Base-by-base conservation (phyloP, 2,113 vertebrate genomes). In the Aptenodytes patagonicus region DNA sequence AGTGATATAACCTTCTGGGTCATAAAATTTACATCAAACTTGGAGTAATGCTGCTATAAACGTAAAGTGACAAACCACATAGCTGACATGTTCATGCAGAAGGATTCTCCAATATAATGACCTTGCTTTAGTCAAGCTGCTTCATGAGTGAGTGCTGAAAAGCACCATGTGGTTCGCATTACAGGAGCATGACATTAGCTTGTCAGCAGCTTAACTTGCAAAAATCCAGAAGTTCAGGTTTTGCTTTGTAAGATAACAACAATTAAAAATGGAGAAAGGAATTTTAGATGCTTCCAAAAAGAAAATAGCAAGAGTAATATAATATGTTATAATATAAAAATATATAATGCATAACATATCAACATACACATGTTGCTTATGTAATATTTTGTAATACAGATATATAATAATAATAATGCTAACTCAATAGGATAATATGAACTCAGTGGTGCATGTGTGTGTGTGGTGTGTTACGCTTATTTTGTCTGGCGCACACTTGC, bases 101-200 rank as follows among this genome's bases (percentile, higher is more conserved):
- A 65, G 11, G 51, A 40, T 77, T 89, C 90, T 89, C 40, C 77
- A 61, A 64, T 80, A 76, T 47, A 54, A 31, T 60, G 71, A 97
- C 96, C 95, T 97, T 97, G 85, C 91, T 95, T 66, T 72, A 89
- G 94, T 95, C 90, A 87, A 95, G 85, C 77, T 93, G 91, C 82
- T 92, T 81, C 5, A 4, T 65, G 76, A 90, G 55, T 19, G 42
- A 82, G 82, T 55, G 60, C 93, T 95, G 80, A 49, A 78, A 95
- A 94, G 79, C 49, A 34, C 65, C 69, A 17, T 55, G 51, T 91
- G 91, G 66, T 58, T 88, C 70, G 79, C 57, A 24, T 38, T 55
- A 49, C 51, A 75, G 77, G 61, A 93, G 21, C 36, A 5, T 54
- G 72, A 24, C 40, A 34, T 44, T 55, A 73, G 61, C 54, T 79